Conservation (phyloP, 2,113 vertebrate species). For the Malaclemys terrapin region DNA sequence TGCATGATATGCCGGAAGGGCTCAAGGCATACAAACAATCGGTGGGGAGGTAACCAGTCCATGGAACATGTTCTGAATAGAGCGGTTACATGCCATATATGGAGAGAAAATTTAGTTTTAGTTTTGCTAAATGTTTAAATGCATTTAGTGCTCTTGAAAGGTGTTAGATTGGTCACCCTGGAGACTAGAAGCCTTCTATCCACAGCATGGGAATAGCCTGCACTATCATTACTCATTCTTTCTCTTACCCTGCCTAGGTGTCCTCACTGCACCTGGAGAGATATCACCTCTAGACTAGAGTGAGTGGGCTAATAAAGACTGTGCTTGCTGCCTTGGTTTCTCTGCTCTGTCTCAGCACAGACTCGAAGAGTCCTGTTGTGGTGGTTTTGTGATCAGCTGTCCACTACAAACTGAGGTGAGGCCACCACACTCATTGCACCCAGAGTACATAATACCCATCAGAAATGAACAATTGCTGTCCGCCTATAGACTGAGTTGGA, state of each 20-base stretch:
- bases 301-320: rapidly evolving
- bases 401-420: neutral
- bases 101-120: too few relatives aligned
- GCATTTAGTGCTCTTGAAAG: neutral
- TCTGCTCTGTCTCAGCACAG: neutral
- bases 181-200: neutral
- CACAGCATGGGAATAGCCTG: neutral
- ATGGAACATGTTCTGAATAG: too few relatives aligned
- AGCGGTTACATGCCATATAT: too few relatives aligned
- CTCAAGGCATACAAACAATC: too few relatives aligned
- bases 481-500: neutral
- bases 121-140: too few relatives aligned
- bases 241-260: neutral
- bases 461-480: neutral
- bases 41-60: too few relatives aligned
- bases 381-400: neutral
- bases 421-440: neutral
- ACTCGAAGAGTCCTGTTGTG: neutral
- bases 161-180: too few relatives aligned
- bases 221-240: neutral
- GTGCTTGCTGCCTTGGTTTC: neutral
- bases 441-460: neutral
- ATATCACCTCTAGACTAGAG: neutral
- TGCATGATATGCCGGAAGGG: too few relatives aligned
- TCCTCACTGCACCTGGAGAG: rapidly evolving